Base-by-base conservation (phyloP, 2,888 invertebrate genomes). In the Chymomyza caudatula region DNA sequence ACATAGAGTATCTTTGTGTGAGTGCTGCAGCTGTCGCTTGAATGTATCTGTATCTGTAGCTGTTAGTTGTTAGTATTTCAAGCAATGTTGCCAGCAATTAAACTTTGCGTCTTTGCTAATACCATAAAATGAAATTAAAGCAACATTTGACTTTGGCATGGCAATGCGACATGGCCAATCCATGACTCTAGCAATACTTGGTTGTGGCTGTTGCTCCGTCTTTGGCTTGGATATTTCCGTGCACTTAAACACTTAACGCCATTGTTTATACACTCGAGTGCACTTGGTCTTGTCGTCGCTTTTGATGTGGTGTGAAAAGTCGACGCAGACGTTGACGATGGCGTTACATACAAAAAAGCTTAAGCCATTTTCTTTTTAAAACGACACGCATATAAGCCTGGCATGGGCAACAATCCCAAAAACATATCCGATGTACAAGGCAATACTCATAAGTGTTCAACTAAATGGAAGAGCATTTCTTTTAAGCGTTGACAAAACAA, bases 271-370 rank as follows among this genome's bases (percentile, higher is more conserved):
- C 79, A 82, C 86, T 84, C 78, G 77, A 86, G 84, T 87, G 78
- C 84, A 79, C 77, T 79, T 71, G 82, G 65, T 68, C 72, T 71
- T 78, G 80, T 71, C 44, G 25, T 61, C 57, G 56, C 82, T 84
- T 81, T 84, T 82, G 74, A 85, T 83, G 85, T 84, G 87, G 78
- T 84, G 86, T 84, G 85, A 86, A 86, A 83, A 77, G 78, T 83
- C 73, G 8, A 17, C 17, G 51, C 19, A 23, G 20, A 17, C 13
- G 37, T 25, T 1, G 25, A 43, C 17, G 44, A 60, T n/a, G 42
- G 17, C 59, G 72, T 59, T 53, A 44, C 58, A 65, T 53, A 63
- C 53, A 47, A 61, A 56, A 51, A 74, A 76, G 68, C 72, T 78
- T 73, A 66, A 71, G 67, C 66, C 74, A 78, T 78, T 79, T 79